Evolutionary conservation across 1,140 invertebrate genomes (phyloP), one percentile per base, ranked within the genome.

Genomic region (Bombus vancouverensis): DNA sequence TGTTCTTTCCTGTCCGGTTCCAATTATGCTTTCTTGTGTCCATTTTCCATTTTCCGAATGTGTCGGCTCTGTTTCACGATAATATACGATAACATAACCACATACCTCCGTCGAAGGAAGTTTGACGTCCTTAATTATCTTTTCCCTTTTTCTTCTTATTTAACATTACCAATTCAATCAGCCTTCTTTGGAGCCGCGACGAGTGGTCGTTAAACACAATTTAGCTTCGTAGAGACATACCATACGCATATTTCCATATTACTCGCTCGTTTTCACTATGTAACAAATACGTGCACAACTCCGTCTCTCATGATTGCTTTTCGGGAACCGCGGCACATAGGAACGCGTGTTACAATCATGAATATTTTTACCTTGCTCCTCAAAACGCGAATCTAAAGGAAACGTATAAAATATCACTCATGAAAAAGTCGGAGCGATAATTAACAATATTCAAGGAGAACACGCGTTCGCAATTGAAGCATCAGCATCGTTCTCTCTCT

Each of bases 141-240:
- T 44, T 72, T 32, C 1, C 28, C 15, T 8, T 75, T 53, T 18
- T 37, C 25, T 37, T 57, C 18, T 83, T 71, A 68, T 87, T 80
- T 28, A 81, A 83, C 74, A 53, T 85, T 83, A 87, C 57, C 73
- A 42, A 88, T 82, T 71, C 72, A 81, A 88, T 80, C 28, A 68
- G 66, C 75, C 77, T n/a, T 57, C 39, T 44, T 53, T 76, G 62
- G 39, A 47, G 32, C 47, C 53, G 18, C 10, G 13, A 71, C 25
- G 2, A 70, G n/a, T 59, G 65, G 15, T 32, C 73, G n/a, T 66
- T 32, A 68, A 68, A 73, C 66, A 70, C 39, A 79, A n/a, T 76
- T 59, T 81, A 88, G 65, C 77, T 87, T 72, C 82, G 76, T 76
- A 89, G 65, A 88, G 76, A 86, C 88, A 88, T 82, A 88, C 87